Evolutionary conservation across 2,797 vertebrate genomes (phyloP), one percentile per base, ranked within the genome.

Genomic region (Kryptolebias ocellatus): DNA sequence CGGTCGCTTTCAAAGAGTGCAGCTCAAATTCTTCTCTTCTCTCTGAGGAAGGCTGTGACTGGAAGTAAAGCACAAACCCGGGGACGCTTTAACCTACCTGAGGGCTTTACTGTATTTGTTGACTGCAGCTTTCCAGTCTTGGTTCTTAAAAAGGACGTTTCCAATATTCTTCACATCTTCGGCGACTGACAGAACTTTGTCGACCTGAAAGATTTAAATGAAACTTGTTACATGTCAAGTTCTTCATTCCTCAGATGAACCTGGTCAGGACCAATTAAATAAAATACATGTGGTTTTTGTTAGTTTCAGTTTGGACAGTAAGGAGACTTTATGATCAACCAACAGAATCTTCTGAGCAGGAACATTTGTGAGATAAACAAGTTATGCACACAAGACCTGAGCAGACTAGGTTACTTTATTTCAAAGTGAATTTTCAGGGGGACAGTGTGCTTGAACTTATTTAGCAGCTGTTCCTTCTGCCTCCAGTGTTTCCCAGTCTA

Each of bases 131-230:
- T 92, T 92, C 97, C 97, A 99, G 84, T 98, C 94, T 73, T 97
- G 96, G 56, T 90, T 93, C 91, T 98, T 99, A 89, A 98, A 99
- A 81, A 96, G 95, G 77, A 80, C 95, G 89, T 98, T 99, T 72
- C 97, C 96, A 75, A 96, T 95, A 68, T 95, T 97, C 90, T 98
- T 99, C 83, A 98, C 69, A 68, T 96, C 95, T 92, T 98, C 98
- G 44, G 95, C 94, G 72, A 97, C 91, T 56, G 93, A 82, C 84
- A 96, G 88, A 83, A 98, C 92, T 91, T 95, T 95, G 83, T 96
- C 94, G 76, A 93, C 91, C 97, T 99, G 90, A 81, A 79, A 88
- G 72, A 66, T 2, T 2, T 50, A 56, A 54, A 27, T 10, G 0
- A 37, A 51, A 51, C 37, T 12, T 4, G 34, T 51, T 24, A 52